Base-by-base conservation (phyloP, 2,113 vertebrate species). In the Brachionichthys hirsutus region DNA sequence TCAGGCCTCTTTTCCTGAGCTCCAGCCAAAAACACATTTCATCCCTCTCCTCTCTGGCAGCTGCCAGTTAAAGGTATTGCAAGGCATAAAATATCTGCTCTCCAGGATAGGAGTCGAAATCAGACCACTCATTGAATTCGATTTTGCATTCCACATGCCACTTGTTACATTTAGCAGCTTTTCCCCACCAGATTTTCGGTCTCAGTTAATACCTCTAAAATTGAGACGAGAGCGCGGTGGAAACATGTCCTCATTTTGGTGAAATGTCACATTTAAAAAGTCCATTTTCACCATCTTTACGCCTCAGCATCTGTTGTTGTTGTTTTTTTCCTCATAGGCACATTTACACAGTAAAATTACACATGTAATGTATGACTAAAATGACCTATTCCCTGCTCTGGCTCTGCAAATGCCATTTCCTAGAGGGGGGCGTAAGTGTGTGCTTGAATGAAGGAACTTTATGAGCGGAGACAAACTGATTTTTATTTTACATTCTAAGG, bases 101-200 rank as follows among this genome's bases (percentile, higher is more conserved):
- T 80, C 68, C 63, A 0, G 12, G 47, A 57, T 77, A 48, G 45
- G 70, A 75, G 59, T 42, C 20, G 44, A 62, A 83, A 66, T 74
- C 55, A 67, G 71, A 8, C 1, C 54, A 57, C 76, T 89, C 87
- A 90, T 89, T 89, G 64, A 89, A 84, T 88, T 67, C 81, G 85
- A 77, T 88, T 84, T 83, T 51, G 73, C 70, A 51, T 87, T 89
- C 73, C 85, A 80, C 81, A 47, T 77, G 68, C 38, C 63, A 63
- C 66, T 62, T 46, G 61, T 83, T 75, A 75, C 81, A 66, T 82
- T 57, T 49, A 6, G 50, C 67, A 78, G 77, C 65, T 34, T 77
- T 15, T 16, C 14, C 82, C 47, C 70, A 62, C 77, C 63, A 52
- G 62, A 79, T 74, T 83, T 75, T 86, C 79, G 59, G 69, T 85